These are phyloP conservation scores for Callospermophilus lateralis DNA, from an alignment of 2,113 vertebrate species.

Conservation along the genomic window DNA sequence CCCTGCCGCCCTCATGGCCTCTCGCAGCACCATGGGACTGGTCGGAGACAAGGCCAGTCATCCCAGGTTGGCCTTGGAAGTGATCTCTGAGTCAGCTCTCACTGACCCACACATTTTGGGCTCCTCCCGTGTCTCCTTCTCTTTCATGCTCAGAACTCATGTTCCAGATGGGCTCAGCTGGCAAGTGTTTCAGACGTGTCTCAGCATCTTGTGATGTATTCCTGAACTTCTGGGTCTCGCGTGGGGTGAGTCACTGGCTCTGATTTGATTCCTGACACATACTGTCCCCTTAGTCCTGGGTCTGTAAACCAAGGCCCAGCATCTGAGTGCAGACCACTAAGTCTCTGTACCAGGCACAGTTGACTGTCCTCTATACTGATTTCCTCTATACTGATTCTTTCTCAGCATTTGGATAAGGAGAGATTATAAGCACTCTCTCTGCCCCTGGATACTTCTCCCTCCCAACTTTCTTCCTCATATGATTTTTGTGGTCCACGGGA, in stretches of 20 bases:
- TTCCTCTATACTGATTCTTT: not conserved
- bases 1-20: not conserved
- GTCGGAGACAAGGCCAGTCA: not conserved
- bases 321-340: not conserved
- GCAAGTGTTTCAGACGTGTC: slow-evolving; percentile 79
- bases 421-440: not conserved
- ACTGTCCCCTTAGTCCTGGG: not conserved
- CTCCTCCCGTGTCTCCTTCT: slow-evolving; percentile 51
- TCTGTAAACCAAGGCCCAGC: not conserved
- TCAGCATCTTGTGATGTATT: slow-evolving; percentile 81
- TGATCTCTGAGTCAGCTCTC: slow-evolving; percentile 68
- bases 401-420: not conserved
- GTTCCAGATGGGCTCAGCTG: slow-evolving; percentile 82
- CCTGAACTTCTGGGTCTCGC: slow-evolving; percentile 50
- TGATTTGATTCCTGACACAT: not conserved
- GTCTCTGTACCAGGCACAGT: not conserved
- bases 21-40: not conserved
- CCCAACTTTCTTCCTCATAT: not conserved
- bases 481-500: not conserved
- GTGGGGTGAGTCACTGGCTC: slow-evolving; percentile 74
- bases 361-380: not conserved
- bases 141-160: slow-evolving; percentile 62
- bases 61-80: slow-evolving; percentile 3
- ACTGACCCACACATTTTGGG: slow-evolving; percentile 23
- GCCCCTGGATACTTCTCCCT: not conserved